Percentiles rank a stretch among this genome's conserved stretches.
Evolutionary conservation across 2,888 invertebrate genomes (phyloP).

Genomic region (Melikaiella ostensackeni): DNA sequence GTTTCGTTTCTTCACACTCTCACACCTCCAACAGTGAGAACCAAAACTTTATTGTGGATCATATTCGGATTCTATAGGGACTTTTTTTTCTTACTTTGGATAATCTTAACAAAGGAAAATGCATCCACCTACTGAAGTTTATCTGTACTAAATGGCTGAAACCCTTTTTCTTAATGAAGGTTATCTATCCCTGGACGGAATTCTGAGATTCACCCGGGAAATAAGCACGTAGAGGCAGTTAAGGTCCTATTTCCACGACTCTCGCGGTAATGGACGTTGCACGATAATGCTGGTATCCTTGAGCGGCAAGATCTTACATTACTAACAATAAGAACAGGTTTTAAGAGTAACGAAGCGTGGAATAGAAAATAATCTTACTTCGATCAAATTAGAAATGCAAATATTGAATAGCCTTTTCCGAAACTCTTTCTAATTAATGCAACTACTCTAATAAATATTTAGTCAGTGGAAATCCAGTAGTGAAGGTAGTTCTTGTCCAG

Average conservation of each 20-base stretch:
- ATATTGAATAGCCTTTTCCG: neutral
- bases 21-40: no score
- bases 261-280: slow-evolving; percentile 60
- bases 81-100: no score
- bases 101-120: neutral
- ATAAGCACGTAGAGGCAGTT: slow-evolving; percentile 54
- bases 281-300: slow-evolving; percentile 61
- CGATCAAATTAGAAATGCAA: neutral
- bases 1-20: no score
- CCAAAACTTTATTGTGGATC: no score
- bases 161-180: slow-evolving; percentile 27
- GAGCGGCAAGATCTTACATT: slow-evolving; percentile 56
- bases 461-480: neutral
- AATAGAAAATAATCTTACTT: neutral
- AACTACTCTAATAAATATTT: neutral
- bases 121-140: neutral
- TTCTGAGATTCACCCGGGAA: slow-evolving; percentile 42
- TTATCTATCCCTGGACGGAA: slow-evolving; percentile 45
- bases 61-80: no score
- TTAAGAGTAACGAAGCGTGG: neutral
- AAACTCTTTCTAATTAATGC: neutral
- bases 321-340: neutral
- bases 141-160: slow-evolving; percentile 10
- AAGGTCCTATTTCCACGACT: slow-evolving; percentile 61
- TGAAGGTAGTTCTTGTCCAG: neutral